These are phyloP conservation scores for Ophioninae sp. DNA, from an alignment of 2,888 invertebrate genomes.

Conservation along the genomic window DNA sequence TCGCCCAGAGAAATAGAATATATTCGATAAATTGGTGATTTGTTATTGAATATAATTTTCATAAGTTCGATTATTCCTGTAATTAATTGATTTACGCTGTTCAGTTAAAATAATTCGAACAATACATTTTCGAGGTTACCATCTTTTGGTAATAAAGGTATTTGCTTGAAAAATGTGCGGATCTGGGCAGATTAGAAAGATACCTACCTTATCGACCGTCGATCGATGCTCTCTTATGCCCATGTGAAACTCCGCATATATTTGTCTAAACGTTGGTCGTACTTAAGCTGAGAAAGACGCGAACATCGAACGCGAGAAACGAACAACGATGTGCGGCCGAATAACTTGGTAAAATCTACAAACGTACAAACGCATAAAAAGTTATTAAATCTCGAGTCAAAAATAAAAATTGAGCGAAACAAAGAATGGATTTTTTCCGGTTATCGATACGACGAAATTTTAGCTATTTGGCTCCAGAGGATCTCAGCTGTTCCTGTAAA, in stretches of 20 bases:
- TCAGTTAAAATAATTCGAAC: too few relatives aligned
- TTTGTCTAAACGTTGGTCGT: background rate
- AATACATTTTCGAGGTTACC: too few relatives aligned
- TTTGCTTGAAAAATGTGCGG: too few relatives aligned
- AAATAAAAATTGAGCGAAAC: background rate
- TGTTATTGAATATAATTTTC: too few relatives aligned
- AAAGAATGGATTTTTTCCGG: background rate
- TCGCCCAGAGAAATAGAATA: too few relatives aligned
- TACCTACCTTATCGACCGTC: conserved; percentile 15
- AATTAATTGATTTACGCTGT: too few relatives aligned
- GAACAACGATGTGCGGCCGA: conserved; percentile 73
- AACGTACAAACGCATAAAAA: background rate
- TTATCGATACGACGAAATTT: too few relatives aligned
- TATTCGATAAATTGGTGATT: too few relatives aligned
- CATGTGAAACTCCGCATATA: background rate
- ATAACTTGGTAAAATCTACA: conserved; percentile 68
- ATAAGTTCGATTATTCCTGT: too few relatives aligned
- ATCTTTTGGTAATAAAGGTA: too few relatives aligned
- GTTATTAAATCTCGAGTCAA: background rate
- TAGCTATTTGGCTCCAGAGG: conserved; percentile 69
- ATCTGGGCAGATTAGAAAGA: too few relatives aligned
- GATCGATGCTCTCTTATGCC: background rate
- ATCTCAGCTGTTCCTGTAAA: conserved; percentile 70
- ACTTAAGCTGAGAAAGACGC: background rate
- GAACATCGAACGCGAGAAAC: background rate